A percentile compares a stretch with the other conserved stretches of the same genome.
Conservation (phyloP, 1,140 invertebrate species). For the Tetragnatha versicolor region DNA sequence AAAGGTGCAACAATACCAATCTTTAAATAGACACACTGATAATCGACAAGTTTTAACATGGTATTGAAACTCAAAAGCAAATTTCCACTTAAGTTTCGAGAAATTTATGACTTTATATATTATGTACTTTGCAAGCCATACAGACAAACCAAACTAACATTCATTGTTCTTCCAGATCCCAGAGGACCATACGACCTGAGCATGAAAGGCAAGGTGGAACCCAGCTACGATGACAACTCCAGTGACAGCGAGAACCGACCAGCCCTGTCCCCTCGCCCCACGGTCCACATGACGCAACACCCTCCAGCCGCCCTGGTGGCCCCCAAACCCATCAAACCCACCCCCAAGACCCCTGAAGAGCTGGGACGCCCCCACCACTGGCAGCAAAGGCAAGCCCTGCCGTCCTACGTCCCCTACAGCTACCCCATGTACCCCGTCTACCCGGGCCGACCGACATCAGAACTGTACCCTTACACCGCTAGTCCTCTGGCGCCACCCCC, state of each 20-base stretch:
- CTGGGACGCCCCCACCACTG: conserved; percentile 1
- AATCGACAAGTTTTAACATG: too few relatives aligned
- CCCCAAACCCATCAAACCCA: conserved; percentile 44
- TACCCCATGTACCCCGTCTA: conserved; percentile 28
- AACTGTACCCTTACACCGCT: conserved; percentile 16
- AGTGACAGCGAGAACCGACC: conserved; percentile 24
- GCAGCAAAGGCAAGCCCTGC: conserved; percentile 25
- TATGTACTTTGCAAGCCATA: background rate
- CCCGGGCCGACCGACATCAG: background rate
- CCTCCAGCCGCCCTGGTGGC: conserved; percentile 26
- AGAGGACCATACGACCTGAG: conserved; percentile 56
- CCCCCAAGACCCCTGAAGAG: conserved; percentile 40
- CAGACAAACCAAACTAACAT: background rate
- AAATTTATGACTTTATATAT: too few relatives aligned
- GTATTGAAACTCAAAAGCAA: too few relatives aligned
- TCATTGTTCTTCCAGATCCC: conserved; percentile 36
- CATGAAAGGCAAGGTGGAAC: conserved; percentile 56
- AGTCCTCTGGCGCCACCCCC: conserved; percentile 31
- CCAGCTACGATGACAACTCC: conserved; percentile 32
- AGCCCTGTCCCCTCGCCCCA: conserved; percentile 18
- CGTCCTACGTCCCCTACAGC: conserved; percentile 35
- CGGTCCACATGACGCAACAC: background rate
- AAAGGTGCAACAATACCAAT: too few relatives aligned
- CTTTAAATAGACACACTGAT: too few relatives aligned
- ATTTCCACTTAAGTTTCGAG: too few relatives aligned